Evolutionary conservation across 1,140 invertebrate species (phyloP), one percentile per base, ranked within the genome.

Genomic region (Ceratina australensis): DNA sequence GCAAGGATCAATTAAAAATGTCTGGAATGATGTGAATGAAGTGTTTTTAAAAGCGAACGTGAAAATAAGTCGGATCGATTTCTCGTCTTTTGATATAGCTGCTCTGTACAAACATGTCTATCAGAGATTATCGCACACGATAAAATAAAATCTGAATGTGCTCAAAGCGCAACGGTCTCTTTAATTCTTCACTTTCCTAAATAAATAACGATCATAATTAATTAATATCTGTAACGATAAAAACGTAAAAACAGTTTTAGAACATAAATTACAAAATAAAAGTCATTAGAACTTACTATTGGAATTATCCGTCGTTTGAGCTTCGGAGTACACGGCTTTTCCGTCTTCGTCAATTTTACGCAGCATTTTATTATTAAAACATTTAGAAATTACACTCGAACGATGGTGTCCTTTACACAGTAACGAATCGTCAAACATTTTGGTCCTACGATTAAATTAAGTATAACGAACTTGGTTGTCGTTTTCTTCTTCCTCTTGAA

Each of bases 301-400:
- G 33, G 33, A 42, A 42, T 42, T 10, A 10, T 42, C 33, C 33
- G 33, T 42, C 33, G 33, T 42, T n/a, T 42, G 33, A 42, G 33
- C 33, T 42, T 42, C 33, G 33, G 33, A 42, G 33, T 42, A 42
- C 33, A 42, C 33, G 33, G 33, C n/a, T 42, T 10, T 42, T 42
- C 33, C 33, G 33, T 42, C 33, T 42, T 42, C 33, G 33, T 42
- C 33, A 54, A 16, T 80, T 79, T 82, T 67, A 83, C 63, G 63
- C 71, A 63, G 52, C 26, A 33, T 78, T 87, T 89, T 88, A 88
- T 88, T 89, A 89, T 83, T 89, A 89, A 89, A 89, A 89, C 87
- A 87, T 87, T 89, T 88, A 89, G 87, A 89, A 89, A 89, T 88
- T 89, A 89, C 86, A 89, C 76, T 87, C 80, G 83, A 83, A 88